Evolutionary conservation across 2,113 vertebrate species (phyloP).

Genomic region (Nibea albiflora): DNA sequence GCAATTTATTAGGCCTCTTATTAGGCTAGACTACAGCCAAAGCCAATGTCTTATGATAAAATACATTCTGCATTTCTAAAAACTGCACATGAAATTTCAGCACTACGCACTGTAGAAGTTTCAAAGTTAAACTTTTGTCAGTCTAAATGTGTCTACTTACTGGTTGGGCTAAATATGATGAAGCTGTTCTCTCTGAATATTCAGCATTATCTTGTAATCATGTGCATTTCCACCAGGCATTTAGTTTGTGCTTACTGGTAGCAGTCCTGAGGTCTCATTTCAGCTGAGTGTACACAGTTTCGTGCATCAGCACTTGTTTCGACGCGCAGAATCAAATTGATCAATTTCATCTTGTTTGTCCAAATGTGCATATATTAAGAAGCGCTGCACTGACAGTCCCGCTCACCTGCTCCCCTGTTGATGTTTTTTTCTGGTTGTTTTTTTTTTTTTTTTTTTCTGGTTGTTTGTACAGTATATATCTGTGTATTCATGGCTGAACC

Average conservation of each 20-base stretch:
- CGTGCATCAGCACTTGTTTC: not conserved
- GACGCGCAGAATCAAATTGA: not conserved
- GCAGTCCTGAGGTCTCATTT: not conserved
- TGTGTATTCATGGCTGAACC: not conserved
- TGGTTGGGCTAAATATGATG: not conserved
- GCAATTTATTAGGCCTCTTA: conserved; percentile 40
- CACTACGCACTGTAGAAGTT: not conserved
- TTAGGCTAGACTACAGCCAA: conserved; percentile 39
- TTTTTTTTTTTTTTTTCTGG: not conserved
- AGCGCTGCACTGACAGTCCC: not conserved
- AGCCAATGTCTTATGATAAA: conserved; percentile 12
- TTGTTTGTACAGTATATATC: not conserved
- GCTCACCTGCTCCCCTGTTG: not conserved
- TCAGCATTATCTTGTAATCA: not conserved
- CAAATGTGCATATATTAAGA: not conserved
- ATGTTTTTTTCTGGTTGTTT: no score
- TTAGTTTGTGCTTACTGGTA: conserved; percentile 5
- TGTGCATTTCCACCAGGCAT: not conserved
- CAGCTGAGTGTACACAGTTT: not conserved
- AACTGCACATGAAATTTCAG: conserved; percentile 20
- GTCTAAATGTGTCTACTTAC: not conserved
- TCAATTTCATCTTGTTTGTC: no score
- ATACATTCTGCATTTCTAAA: conserved; percentile 24
- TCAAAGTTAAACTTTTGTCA: not conserved
- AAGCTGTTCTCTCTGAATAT: not conserved